These are phyloP conservation scores for Cryptus armator DNA, from an alignment of 2,888 invertebrate genomes.

Conservation along the genomic window DNA sequence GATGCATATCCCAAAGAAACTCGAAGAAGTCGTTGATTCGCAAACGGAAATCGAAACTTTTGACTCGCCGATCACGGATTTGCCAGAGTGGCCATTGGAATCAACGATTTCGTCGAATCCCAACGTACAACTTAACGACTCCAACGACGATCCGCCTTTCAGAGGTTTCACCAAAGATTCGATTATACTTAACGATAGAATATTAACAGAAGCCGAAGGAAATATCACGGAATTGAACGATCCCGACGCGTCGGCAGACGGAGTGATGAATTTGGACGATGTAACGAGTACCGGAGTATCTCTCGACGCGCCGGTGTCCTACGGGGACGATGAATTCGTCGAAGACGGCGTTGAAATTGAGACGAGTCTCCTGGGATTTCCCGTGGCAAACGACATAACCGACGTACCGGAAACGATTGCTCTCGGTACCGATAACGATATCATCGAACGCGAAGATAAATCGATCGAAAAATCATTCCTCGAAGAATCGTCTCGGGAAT, in stretches of 20 bases:
- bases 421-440: neutral
- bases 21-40: neutral
- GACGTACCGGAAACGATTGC: slow-evolving; percentile 24
- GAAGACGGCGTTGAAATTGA: slow-evolving; percentile 35
- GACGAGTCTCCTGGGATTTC: slow-evolving; percentile 56
- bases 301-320: slow-evolving; percentile 18
- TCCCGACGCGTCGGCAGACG: neutral
- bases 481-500: slow-evolving; percentile 20
- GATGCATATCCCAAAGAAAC: neutral
- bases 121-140: slow-evolving; percentile 33
- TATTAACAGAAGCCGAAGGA: slow-evolving; percentile 55
- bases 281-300: slow-evolving; percentile 16
- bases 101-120: slow-evolving; percentile 14
- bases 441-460: neutral
- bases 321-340: slow-evolving; percentile 42
- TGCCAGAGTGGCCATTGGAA: slow-evolving; percentile 53
- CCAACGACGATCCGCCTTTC: slow-evolving; percentile 50
- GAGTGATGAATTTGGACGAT: slow-evolving; percentile 27
- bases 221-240: slow-evolving; percentile 29
- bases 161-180: slow-evolving; percentile 53
- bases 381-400: slow-evolving; percentile 41
- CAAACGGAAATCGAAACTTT: slow-evolving; percentile 9
- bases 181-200: slow-evolving; percentile 48
- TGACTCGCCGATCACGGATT: slow-evolving; percentile 27
- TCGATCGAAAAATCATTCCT: neutral